Evolutionary conservation across 2,113 vertebrate species (phyloP).

Genomic region (Pteropus alecto): DNA sequence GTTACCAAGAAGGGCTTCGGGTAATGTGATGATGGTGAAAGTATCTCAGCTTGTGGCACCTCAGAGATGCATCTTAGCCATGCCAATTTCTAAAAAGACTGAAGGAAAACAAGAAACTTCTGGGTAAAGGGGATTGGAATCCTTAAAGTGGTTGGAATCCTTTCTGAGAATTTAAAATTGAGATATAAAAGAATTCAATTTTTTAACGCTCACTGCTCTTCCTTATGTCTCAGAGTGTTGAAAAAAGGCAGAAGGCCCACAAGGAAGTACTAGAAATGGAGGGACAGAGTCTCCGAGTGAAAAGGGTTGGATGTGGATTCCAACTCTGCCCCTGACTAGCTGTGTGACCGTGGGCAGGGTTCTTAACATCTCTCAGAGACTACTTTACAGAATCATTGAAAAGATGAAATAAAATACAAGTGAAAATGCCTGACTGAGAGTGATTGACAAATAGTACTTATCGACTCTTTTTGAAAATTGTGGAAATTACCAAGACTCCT

Average conservation of each 20-base stretch:
- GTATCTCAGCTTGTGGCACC: background rate
- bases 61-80: background rate
- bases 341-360: background rate
- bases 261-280: background rate
- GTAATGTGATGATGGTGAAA: background rate
- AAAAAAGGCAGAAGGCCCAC: background rate
- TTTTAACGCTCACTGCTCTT: background rate
- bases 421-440: background rate
- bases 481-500: background rate
- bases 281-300: background rate
- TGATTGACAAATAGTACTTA: background rate
- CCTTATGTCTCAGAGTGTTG: background rate
- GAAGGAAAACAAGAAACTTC: background rate
- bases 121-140: background rate
- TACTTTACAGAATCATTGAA: background rate
- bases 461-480: background rate
- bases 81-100: background rate
- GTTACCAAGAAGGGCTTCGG: background rate
- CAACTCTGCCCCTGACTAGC: fast-evolving
- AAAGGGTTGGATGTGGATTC: background rate
- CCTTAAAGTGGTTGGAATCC: background rate
- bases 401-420: background rate
- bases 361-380: background rate
- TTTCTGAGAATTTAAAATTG: background rate
- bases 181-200: background rate